phyloP scores from a whole-genome alignment of 64 coral and sea anemone species.

The Pachyseris speciosa region DNA sequence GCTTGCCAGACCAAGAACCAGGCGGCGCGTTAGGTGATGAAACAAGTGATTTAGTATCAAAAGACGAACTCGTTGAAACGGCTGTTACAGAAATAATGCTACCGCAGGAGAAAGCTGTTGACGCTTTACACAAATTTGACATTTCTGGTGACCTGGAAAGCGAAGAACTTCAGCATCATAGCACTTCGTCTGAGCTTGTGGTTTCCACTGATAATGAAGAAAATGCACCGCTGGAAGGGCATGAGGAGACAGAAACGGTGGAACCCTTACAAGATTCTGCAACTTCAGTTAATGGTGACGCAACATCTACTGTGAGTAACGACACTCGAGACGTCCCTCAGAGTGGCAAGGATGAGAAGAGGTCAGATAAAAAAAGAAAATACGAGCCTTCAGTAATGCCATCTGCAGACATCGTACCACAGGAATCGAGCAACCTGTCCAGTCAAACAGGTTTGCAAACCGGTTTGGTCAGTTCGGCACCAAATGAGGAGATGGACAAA shows the following conservation, averaged over 20 bases:
- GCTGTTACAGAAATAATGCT: not conserved
- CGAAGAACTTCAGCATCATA: not conserved
- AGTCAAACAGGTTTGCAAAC: not conserved
- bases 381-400: not conserved
- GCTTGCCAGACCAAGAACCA: not conserved
- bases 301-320: not conserved
- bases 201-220: not conserved
- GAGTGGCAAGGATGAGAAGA: not conserved
- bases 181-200: not conserved
- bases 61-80: not conserved
- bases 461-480: not conserved
- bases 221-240: not conserved
- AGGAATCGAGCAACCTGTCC: not conserved
- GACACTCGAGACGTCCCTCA: not conserved
- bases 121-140: not conserved
- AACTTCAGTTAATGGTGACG: not conserved
- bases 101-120: not conserved
- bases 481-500: slow-evolving; percentile 37
- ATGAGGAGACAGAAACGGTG: not conserved
- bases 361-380: not conserved
- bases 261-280: not conserved
- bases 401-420: not conserved
- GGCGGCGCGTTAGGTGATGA: not conserved
- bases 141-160: not conserved
- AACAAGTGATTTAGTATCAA: not conserved